Evolutionary conservation across 92 coral and sea anemone species (phyloP).

Genomic region (Chrysogorgia sp.): DNA sequence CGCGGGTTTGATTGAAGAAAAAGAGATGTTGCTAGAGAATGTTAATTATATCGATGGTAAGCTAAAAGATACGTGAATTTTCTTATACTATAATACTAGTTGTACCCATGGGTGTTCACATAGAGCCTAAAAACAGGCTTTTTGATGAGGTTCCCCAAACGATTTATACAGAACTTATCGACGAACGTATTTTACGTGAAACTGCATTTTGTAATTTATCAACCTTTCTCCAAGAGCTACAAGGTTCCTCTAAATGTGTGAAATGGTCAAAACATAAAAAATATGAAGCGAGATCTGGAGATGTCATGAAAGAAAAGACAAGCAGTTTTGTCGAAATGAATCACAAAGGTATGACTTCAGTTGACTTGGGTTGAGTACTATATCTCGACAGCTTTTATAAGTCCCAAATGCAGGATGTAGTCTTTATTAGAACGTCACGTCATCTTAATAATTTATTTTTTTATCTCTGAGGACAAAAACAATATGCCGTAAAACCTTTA

Average conservation of each 20-base stretch:
- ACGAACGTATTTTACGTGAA: no score
- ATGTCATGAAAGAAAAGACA: background rate
- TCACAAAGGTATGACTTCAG: slow-evolving; percentile 36
- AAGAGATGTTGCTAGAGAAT: slow-evolving; percentile 27
- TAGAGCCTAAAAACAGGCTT: no score
- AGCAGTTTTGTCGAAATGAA: slow-evolving; percentile 30
- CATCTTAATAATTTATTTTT: background rate
- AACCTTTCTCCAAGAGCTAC: slow-evolving; percentile 4
- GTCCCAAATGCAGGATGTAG: no score
- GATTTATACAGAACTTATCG: no score
- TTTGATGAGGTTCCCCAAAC: no score
- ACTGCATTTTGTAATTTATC: background rate
- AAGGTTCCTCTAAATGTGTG: background rate
- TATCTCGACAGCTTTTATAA: background rate
- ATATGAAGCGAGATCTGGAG: slow-evolving; percentile 4
- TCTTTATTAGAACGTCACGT: no score
- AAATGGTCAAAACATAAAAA: slow-evolving; percentile 8
- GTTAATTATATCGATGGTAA: background rate
- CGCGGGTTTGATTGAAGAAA: slow-evolving; percentile 9
- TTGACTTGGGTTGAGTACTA: background rate
- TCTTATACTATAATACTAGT: no score
- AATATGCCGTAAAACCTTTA: slow-evolving; percentile 2
- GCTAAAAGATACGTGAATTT: no score
- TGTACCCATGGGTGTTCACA: no score
- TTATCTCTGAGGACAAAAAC: background rate